Evolutionary conservation across 2,113 vertebrate genomes (phyloP).

Genomic region (Phalacrocorax aristotelis): DNA sequence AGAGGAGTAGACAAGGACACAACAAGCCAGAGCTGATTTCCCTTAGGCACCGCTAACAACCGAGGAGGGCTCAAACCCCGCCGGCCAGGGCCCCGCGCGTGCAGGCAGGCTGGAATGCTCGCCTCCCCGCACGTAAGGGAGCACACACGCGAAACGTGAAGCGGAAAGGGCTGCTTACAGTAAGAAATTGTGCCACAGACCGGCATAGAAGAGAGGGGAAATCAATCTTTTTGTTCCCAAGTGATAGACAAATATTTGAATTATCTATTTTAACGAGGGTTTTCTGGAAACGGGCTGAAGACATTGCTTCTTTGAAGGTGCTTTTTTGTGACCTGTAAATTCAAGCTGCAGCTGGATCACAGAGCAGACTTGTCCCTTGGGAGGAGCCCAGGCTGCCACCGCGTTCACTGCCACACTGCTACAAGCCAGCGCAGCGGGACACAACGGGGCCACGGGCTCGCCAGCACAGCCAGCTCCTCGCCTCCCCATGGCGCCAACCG

Average conservation of each 20-base stretch:
- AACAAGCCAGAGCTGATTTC: background rate
- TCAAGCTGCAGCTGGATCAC: background rate
- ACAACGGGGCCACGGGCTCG: background rate
- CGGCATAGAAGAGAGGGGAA: fast-evolving
- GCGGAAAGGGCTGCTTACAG: background rate
- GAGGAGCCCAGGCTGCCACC: background rate
- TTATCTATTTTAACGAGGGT: background rate
- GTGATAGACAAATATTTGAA: background rate
- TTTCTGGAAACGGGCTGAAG: background rate
- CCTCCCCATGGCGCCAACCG: fast-evolving
- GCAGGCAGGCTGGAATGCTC: background rate
- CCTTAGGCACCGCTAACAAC: background rate
- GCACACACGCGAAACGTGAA: background rate
- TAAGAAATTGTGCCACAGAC: background rate
- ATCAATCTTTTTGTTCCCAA: background rate
- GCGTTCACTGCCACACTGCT: fast-evolving
- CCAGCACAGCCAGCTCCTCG: background rate
- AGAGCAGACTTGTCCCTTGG: background rate
- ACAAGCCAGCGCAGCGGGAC: too few relatives aligned
- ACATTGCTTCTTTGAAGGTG: background rate
- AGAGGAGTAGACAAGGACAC: constrained; percentile 29
- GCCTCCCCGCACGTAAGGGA: fast-evolving
- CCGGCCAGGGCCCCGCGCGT: fast-evolving
- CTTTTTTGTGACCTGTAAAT: background rate
- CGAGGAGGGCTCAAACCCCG: background rate